These are phyloP conservation scores for zebrafish (Danio rerio) DNA, from an alignment of 2,113 vertebrate species.

Conservation along the genomic window DNA sequence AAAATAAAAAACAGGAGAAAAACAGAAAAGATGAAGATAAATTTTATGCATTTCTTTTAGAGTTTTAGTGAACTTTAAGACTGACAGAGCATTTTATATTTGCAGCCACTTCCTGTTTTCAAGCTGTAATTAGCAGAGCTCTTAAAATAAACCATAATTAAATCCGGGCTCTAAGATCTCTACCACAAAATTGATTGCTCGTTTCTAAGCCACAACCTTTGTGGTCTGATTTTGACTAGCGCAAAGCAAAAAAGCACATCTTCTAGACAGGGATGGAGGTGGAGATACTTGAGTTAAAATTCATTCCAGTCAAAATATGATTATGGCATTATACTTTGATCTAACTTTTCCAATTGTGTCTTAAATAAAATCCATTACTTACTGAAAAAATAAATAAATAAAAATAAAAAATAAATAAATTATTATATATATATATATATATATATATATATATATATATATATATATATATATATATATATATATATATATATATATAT, in stretches of 20 bases:
- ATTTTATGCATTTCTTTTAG: constrained; percentile 18
- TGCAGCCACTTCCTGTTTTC: neutral
- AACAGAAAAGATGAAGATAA: neutral
- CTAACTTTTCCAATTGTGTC: neutral
- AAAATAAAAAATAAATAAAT: too few relatives aligned
- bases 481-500: too few relatives aligned
- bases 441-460: too few relatives aligned
- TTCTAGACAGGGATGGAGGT: neutral
- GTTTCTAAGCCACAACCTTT: neutral
- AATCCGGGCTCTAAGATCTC: neutral
- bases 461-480: too few relatives aligned
- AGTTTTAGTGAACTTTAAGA: neutral
- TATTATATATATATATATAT: too few relatives aligned
- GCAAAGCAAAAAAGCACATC: neutral
- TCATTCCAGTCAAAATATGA: neutral
- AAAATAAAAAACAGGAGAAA: neutral
- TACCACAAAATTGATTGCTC: constrained; percentile 11
- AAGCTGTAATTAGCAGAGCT: neutral
- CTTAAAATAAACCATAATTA: constrained; percentile 23
- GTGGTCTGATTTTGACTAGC: neutral
- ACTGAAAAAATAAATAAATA: too few relatives aligned
- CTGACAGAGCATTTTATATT: neutral
- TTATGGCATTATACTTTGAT: neutral
- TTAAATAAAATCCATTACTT: neutral
- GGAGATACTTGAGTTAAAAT: neutral